Base-by-base conservation (phyloP, 2,797 vertebrate species). In the Merluccius polli region DNA sequence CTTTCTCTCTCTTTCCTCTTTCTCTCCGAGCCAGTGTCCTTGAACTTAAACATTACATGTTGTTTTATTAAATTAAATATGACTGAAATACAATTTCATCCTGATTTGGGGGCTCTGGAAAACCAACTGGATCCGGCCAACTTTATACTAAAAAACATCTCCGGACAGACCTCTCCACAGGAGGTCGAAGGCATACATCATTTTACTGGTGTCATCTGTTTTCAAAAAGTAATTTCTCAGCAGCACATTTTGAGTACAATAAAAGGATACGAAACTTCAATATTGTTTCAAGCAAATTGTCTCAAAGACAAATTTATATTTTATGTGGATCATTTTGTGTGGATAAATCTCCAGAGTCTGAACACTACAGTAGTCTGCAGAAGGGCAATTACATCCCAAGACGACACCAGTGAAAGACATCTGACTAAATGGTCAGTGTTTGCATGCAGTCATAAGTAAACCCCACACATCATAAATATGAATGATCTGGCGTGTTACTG, bases 91-190 rank as follows among this genome's bases (percentile, higher is more conserved):
- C 52, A 59, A 59, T 59, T 59, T 59, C n/a, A 6, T 59, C 52
- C 52, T 59, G 52, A 59, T 24, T 59, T n/a, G 52, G 76, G 79
- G 83, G 78, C 74, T 79, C 32, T 29, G 71, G 70, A 81, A 88
- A 81, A 77, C 73, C 68, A 78, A 79, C 85, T 77, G 44, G 18
- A 30, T 72, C 81, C 80, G 88, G 89, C 87, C 87, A 91, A 88
- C 83, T 81, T 80, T 83, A 88, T 80, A 79, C 79, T 78, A 86
- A 88, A 87, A 84, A 91, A 89, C 91, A 91, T 86, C 87, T 92
- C 86, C 36, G 73, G 79, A 81, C 48, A 71, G 79, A 81, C 70
- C 82, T 71, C 73, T 85, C 72, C 2, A 71, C 67, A 77, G 75
- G 79, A 83, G 52, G 76, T 63, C 11, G 32, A 59, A 74, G 67